Base-by-base conservation (phyloP, 2,888 invertebrate species). In the Clepsis dumicolana region DNA sequence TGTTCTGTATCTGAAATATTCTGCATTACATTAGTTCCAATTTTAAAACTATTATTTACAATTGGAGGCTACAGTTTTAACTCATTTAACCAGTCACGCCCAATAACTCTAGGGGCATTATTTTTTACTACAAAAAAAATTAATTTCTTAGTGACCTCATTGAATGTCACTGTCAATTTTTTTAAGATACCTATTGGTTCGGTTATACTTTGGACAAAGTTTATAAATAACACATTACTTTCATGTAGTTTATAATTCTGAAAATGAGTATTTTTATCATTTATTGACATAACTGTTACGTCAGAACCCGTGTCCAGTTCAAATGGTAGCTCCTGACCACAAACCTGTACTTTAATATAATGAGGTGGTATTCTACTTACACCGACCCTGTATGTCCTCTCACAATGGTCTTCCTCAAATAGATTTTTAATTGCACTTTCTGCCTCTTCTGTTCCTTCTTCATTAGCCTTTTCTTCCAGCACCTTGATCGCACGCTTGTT, bases 1-100 rank as follows among this genome's bases (percentile, higher is more conserved):
- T 29, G 25, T 35, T 29, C 12, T 21, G 50, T 24, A 21, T 52
- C 62, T 62, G 62, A 62, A 62, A 62, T 52, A 62, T 62, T 52
- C n/a, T n/a, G n/a, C n/a, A 29, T 29, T 29, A 29, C 29, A 29
- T 29, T 29, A 29, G 29, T 7, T 4, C 7, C 7, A 3, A 29
- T 29, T 4, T 4, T 29, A 29, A 29, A 3, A 29, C 4, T 29
- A 29, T 29, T 29, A 4, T 29, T 7, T 29, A 29, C 3, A 3
- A 29, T 7, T 29, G 29, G 29, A 7, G 29, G 41, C 41, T 14
- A 41, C 14, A 41, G 14, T 5, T 41, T 41, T 41, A 41, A n/a
- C n/a, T 41, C n/a, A 14, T n/a, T 41, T n/a, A 41, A n/a, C 41
- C 16, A 41, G 16, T 41, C 41, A 41, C 41, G 41, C 8, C 41